Percentiles rank a stretch among this genome's conserved stretches.
These are phyloP conservation scores for Pentamera pediparva DNA, from an alignment of 53 echinoderm and acorn worm genomes.

Conservation along the genomic window DNA sequence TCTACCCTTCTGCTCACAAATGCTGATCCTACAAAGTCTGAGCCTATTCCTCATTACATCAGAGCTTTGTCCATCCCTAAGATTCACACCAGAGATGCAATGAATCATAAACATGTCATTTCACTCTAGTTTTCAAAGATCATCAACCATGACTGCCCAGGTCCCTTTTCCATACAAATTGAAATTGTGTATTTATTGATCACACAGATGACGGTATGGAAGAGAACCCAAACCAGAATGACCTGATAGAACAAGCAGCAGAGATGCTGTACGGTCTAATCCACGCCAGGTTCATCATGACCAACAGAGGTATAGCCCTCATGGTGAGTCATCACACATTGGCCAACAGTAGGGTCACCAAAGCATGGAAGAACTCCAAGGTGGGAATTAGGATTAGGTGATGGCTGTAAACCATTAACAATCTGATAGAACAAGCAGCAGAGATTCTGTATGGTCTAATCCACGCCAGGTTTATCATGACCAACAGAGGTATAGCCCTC, in stretches of 20 bases:
- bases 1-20: too few relatives aligned
- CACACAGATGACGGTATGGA: conserved; percentile 99
- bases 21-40: too few relatives aligned
- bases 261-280: conserved; percentile 98
- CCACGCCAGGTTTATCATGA: conserved; percentile 98
- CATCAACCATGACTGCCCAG: too few relatives aligned
- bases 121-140: too few relatives aligned
- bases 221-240: conserved; percentile 97
- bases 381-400: too few relatives aligned
- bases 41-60: too few relatives aligned
- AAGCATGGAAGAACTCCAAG: conserved; percentile 92
- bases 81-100: too few relatives aligned
- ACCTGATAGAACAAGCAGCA: conserved; percentile 95
- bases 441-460: conserved; percentile 98
- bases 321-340: conserved; percentile 83
- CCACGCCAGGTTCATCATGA: conserved; percentile 98
- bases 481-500: conserved; percentile 95
- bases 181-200: too few relatives aligned
- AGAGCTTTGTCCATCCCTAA: too few relatives aligned
- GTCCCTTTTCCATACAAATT: too few relatives aligned
- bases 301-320: conserved; percentile 95
- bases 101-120: too few relatives aligned
- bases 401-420: conserved; percentile 95
- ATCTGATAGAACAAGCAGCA: conserved; percentile 95
- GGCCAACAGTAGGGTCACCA: too few relatives aligned